Evolutionary conservation across 1,140 invertebrate genomes (phyloP).

Genomic region (Pinna nobilis): DNA sequence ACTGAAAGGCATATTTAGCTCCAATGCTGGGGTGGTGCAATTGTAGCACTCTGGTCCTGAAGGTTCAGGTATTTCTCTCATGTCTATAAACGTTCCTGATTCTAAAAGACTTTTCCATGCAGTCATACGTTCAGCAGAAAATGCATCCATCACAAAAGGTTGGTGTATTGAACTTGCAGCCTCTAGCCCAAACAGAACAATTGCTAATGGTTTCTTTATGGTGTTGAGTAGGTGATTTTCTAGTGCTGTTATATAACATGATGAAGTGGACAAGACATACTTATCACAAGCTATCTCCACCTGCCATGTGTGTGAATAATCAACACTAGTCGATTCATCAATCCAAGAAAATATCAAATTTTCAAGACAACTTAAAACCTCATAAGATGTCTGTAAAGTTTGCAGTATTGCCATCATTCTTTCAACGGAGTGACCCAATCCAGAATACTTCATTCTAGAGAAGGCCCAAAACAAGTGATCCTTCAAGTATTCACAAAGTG

Average conservation of each 20-base stretch:
- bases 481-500: constrained; percentile 18
- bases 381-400: constrained; percentile 15
- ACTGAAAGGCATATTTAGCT: constrained; percentile 37
- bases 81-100: constrained; percentile 8
- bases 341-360: constrained; percentile 23
- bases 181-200: constrained; percentile 33
- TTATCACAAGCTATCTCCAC: constrained; percentile 29
- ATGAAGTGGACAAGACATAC: constrained; percentile 5
- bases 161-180: constrained; percentile 10
- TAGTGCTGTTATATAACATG: constrained; percentile 22
- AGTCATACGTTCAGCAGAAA: not conserved
- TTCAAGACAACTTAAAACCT: constrained; percentile 33
- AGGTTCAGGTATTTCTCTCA: constrained; percentile 22
- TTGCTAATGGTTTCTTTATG: constrained; percentile 36
- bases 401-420: constrained; percentile 35
- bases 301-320: constrained; percentile 22
- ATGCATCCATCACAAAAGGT: constrained; percentile 16
- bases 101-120: constrained; percentile 32
- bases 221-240: constrained; percentile 30
- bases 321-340: not conserved
- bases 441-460: constrained; percentile 48
- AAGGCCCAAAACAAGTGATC: constrained; percentile 56
- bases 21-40: not conserved
- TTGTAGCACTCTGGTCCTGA: constrained; percentile 40
- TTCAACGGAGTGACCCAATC: constrained; percentile 24